Evolutionary conservation across 1,140 invertebrate species (phyloP), one percentile per base, ranked within the genome.

Genomic region (Hylyphantes graminicola): DNA sequence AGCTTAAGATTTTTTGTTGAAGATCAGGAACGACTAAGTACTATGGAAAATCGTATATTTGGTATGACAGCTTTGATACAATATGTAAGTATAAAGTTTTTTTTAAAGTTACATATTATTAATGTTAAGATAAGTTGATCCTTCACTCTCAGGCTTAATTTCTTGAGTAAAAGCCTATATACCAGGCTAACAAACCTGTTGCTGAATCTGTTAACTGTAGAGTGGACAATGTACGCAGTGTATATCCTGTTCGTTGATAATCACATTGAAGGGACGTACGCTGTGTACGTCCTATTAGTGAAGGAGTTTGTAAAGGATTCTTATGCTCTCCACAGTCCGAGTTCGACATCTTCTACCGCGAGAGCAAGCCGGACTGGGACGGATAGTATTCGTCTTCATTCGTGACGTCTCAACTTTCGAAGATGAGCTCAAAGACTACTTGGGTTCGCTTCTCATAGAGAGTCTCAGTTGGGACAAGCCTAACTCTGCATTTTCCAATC

Each of bases 21-120:
- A 73, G 79, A 81, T 54, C 13, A 19, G 6, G 19, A 81, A 21
- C 48, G 55, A 15, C 19, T 81, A 0, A 21, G 19, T 3, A 0
- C n/a, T 7, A n/a, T 81, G 11, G 48, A 81, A 61, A 81, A 51
- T 6, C 48, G 79, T 35, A 73, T 81, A 67, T 81, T 81, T 73
- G 79, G 79, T 5, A 81, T 81, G 67, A 73, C 79, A 21, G 21
- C 68, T 0, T 17, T 68, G n/a, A 73, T 81, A 51, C 79, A 81
- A 81, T 81, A 73, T 54, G 79, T 81, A 73, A 81, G 78, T 55
- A n/a, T n/a, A n/a, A n/a, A n/a, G n/a, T n/a, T n/a, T n/a, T n/a
- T n/a, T n/a, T n/a, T n/a, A n/a, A n/a, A n/a, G n/a, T n/a, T n/a
- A n/a, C n/a, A n/a, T n/a, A n/a, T n/a, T n/a, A n/a, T n/a, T n/a